A percentile compares a stretch with the other conserved stretches of the same genome.
These are phyloP conservation scores for Anableps anableps DNA, from an alignment of 2,797 vertebrate species.

Conservation along the genomic window DNA sequence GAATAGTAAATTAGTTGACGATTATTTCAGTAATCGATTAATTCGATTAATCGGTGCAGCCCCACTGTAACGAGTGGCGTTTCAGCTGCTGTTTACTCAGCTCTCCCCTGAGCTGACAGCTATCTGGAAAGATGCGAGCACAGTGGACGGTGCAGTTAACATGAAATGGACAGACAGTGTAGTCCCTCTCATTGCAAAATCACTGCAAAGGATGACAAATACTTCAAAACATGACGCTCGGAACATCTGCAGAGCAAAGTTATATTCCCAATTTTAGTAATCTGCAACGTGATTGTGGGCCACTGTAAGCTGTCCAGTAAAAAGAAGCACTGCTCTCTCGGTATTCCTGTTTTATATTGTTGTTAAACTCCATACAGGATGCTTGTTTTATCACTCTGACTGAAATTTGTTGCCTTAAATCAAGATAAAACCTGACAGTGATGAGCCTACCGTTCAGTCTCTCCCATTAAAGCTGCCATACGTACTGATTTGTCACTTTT, in stretches of 20 bases:
- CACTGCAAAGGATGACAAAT: neutral
- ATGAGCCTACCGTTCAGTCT: neutral
- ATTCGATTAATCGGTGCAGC: too few species aligned
- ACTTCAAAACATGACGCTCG: neutral
- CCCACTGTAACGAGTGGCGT: neutral
- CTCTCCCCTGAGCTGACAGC: neutral
- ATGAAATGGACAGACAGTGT: neutral
- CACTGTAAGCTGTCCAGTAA: too few species aligned
- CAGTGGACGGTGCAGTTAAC: neutral
- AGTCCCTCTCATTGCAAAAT: neutral
- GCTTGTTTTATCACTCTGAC: conserved; percentile 7
- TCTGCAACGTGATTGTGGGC: neutral
- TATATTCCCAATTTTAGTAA: neutral
- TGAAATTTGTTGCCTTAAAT: neutral
- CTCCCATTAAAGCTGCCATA: neutral
- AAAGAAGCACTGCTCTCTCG: neutral
- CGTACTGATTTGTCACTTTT: conserved; percentile 32
- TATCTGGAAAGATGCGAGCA: neutral
- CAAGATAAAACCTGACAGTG: neutral
- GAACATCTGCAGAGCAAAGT: neutral
- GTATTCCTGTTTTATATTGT: neutral
- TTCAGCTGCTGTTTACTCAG: neutral
- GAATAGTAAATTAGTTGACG: too few species aligned
- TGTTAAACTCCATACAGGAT: neutral
- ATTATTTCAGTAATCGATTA: too few species aligned